Conservation (phyloP, 1,140 invertebrate species). For the Brachionus asplanchnoidis region DNA sequence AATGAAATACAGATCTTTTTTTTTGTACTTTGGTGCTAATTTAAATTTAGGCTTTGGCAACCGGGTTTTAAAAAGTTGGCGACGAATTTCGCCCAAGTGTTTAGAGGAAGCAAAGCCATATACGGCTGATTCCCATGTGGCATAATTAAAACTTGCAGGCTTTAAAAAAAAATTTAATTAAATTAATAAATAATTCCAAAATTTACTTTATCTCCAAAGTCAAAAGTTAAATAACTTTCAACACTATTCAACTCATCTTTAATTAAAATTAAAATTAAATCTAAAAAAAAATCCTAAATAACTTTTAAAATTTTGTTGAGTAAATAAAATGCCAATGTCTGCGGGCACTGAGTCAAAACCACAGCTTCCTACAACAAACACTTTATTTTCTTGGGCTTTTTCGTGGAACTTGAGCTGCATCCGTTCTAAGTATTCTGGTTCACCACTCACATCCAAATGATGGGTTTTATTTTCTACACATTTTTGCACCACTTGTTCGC, state of each 20-base stretch:
- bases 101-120: conserved; percentile 65
- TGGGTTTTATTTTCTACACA: conserved; percentile 74
- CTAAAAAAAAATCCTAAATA: conserved; percentile 44
- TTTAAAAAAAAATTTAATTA: background rate
- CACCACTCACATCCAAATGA: conserved; percentile 84
- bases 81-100: conserved; percentile 64
- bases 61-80: conserved; percentile 64
- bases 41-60: conserved; percentile 65
- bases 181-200: background rate
- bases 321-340: conserved; percentile 74
- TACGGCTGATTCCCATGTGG: conserved; percentile 75
- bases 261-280: conserved; percentile 45
- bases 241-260: conserved; percentile 69
- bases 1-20: background rate
- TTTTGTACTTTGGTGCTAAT: conserved; percentile 45
- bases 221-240: conserved; percentile 65
- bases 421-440: conserved; percentile 79
- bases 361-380: conserved; percentile 80
- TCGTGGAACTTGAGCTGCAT: conserved; percentile 76
- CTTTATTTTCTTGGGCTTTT: conserved; percentile 68
- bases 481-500: conserved; percentile 82
- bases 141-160: conserved; percentile 61
- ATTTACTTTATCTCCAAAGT: conserved; percentile 44
- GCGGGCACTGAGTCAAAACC: conserved; percentile 80
- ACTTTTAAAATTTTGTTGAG: conserved; percentile 28